Evolutionary conservation across 2,888 invertebrate species (phyloP).

Genomic region (Drosophila koepferae): DNA sequence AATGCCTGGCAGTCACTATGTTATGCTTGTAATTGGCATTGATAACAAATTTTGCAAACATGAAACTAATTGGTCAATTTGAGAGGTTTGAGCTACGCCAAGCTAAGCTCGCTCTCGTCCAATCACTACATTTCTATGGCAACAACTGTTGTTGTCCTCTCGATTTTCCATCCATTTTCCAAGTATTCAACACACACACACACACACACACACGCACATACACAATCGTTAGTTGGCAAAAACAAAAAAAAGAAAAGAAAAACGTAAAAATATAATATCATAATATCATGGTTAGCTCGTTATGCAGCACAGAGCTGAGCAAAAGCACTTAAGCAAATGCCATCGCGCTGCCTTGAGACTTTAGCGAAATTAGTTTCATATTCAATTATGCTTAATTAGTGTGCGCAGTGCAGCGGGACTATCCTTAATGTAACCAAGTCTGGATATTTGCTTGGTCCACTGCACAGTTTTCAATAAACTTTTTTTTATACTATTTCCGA

Average conservation of each 20-base stretch:
- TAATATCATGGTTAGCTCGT: conserved; percentile 26
- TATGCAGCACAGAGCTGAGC: conserved; percentile 20
- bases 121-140: conserved; percentile 56
- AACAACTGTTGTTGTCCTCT: conserved; percentile 21
- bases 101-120: background rate
- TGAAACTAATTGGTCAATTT: conserved; percentile 63
- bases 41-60: conserved; percentile 38
- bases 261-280: background rate
- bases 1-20: background rate
- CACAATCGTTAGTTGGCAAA: background rate
- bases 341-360: conserved; percentile 34
- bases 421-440: background rate
- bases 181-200: conserved; percentile 12
- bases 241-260: too few species aligned
- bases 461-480: background rate
- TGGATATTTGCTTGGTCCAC: background rate
- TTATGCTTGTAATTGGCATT: conserved; percentile 53
- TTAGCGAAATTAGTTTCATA: conserved; percentile 64
- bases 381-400: conserved; percentile 71
- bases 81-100: background rate
- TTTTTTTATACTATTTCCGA: background rate
- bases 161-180: conserved; percentile 8
- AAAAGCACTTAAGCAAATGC: conserved; percentile 37
- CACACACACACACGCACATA: conserved; percentile 2
- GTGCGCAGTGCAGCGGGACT: conserved; percentile 24